Evolutionary conservation across 2,888 invertebrate genomes (phyloP).

Genomic region (Papilio gigon): DNA sequence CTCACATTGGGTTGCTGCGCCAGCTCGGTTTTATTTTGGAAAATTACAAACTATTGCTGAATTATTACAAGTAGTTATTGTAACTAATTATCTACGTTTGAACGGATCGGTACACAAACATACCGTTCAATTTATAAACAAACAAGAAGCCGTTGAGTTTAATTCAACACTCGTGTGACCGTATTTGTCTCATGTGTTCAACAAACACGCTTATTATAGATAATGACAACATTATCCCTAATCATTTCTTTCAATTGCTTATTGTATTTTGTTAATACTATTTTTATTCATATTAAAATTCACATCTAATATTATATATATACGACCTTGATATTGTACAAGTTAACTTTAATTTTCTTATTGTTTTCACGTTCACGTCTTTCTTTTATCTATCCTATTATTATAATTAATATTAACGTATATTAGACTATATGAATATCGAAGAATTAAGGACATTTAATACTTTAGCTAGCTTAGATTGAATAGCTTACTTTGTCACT

Average conservation of each 20-base stretch:
- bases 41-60: not conserved
- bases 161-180: constrained; percentile 17
- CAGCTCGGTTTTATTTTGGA: too few species aligned
- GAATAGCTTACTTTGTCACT: too few species aligned
- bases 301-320: not conserved
- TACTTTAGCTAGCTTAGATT: too few species aligned
- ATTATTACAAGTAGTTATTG: constrained; percentile 13
- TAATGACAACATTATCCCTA: constrained; percentile 12
- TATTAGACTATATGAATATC: too few species aligned
- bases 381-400: too few species aligned
- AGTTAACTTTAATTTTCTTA: not conserved
- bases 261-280: constrained; percentile 5
- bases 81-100: constrained; percentile 15
- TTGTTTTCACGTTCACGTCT: not conserved
- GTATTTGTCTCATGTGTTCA: constrained; percentile 16
- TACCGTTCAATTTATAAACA: constrained; percentile 18
- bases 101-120: constrained; percentile 29
- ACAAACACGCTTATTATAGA: constrained; percentile 23
- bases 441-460: too few species aligned
- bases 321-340: not conserved
- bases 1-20: too few species aligned
- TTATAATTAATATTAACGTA: too few species aligned
- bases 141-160: constrained; percentile 31
- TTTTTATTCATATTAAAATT: not conserved
- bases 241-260: constrained; percentile 10